These are phyloP conservation scores for Trissolcus basalis DNA, from an alignment of 1,140 invertebrate genomes.

Conservation along the genomic window DNA sequence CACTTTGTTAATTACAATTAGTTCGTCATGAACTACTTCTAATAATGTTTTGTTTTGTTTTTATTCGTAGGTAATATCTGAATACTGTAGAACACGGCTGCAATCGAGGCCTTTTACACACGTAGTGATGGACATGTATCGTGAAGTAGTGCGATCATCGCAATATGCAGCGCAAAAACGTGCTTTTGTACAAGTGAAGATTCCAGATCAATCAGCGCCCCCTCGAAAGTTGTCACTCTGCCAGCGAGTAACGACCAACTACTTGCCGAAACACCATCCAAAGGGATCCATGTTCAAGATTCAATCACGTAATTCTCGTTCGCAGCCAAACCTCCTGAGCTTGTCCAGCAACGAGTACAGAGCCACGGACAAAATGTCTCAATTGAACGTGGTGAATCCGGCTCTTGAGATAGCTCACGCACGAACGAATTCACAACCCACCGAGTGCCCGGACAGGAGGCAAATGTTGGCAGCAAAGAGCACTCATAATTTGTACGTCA, in stretches of 20 bases:
- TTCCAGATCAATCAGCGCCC: slow-evolving; percentile 1
- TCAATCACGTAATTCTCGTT: slow-evolving; percentile 71
- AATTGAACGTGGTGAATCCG: slow-evolving; percentile 62
- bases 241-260: slow-evolving; percentile 29
- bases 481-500: slow-evolving; percentile 61
- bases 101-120: slow-evolving; percentile 79
- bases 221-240: slow-evolving; percentile 18
- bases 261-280: slow-evolving; percentile 58
- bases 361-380: slow-evolving; percentile 63
- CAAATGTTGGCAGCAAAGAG: slow-evolving; percentile 45
- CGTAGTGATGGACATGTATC: slow-evolving; percentile 80
- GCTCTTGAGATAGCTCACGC: slow-evolving; percentile 38
- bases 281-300: slow-evolving; percentile 66
- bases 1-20: too few species aligned
- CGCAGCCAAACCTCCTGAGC: slow-evolving; percentile 71
- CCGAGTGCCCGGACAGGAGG: slow-evolving; percentile 31
- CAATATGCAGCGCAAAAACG: slow-evolving; percentile 69
- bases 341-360: slow-evolving; percentile 57
- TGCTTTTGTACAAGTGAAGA: slow-evolving; percentile 51
- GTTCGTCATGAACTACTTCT: too few species aligned
- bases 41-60: slow-evolving; percentile 9
- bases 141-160: slow-evolving; percentile 74
- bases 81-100: slow-evolving; percentile 77
- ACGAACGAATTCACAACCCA: slow-evolving; percentile 60
- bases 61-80: slow-evolving; percentile 78